phyloP scores from a whole-genome alignment of 2,888 invertebrate species.

The Aphelenchoides bicaudatus region DNA sequence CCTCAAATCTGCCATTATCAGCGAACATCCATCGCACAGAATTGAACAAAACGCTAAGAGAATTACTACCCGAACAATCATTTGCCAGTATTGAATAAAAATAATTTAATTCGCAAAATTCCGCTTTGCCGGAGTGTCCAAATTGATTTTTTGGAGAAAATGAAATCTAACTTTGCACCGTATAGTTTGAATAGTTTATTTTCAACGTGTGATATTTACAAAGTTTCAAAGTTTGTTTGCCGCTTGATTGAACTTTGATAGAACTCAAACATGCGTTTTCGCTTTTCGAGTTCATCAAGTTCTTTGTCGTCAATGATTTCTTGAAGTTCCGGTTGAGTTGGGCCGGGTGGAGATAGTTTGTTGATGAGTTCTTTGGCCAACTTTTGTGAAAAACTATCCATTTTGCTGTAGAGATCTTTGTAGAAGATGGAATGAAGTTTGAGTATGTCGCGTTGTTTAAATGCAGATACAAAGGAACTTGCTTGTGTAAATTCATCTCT shows the following conservation, averaged over 20 bases:
- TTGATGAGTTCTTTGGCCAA: constrained; percentile 3
- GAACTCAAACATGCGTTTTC: constrained; percentile 25
- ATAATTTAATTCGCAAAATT: neutral
- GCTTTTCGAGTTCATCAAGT: constrained; percentile 22
- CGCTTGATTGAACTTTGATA: constrained; percentile 16
- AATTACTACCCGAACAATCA: neutral
- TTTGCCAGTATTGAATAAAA: neutral
- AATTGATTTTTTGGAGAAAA: neutral
- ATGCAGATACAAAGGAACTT: no score
- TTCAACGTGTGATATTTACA: no score
- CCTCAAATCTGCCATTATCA: constrained; percentile 15
- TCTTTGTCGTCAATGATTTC: neutral
- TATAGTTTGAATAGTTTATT: no score
- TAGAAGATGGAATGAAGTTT: neutral
- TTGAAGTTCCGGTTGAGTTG: neutral
- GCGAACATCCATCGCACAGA: constrained; percentile 1
- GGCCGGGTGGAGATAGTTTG: neutral
- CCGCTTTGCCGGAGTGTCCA: neutral
- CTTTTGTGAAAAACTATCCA: constrained; percentile 5
- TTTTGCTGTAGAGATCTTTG: neutral
- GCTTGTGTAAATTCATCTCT: no score
- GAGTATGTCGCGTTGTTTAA: no score
- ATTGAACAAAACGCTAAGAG: neutral
- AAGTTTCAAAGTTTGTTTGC: neutral
- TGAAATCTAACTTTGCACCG: no score